Conservation (phyloP, 2,888 invertebrate genomes). For the Sabellastarte sp. region DNA sequence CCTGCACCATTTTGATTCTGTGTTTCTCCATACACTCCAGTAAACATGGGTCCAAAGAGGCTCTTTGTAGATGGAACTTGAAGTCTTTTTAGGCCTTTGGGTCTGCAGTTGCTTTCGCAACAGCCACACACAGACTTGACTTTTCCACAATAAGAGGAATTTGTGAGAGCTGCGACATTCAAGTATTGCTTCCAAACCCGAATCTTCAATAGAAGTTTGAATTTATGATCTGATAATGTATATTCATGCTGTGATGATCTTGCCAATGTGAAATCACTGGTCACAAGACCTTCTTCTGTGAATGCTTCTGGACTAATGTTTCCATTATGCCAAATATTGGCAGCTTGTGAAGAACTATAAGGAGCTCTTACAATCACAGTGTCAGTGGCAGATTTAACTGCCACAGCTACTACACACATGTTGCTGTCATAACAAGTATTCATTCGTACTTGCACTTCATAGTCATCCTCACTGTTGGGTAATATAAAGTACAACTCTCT, state of each 20-base stretch:
- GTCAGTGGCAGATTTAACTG: neutral
- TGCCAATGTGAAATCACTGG: neutral
- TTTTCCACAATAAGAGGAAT: neutral
- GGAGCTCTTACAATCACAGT: neutral
- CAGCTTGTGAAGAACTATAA: neutral
- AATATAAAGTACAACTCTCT: neutral
- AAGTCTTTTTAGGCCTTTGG: no score
- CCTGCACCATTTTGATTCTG: neutral
- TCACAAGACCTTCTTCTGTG: neutral
- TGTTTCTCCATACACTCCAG: conserved; percentile 15
- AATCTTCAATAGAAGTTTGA: no score
- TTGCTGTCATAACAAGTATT: neutral
- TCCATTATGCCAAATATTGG: neutral
- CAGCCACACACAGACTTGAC: neutral
- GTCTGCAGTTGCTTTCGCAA: neutral
- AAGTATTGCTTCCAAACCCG: neutral
- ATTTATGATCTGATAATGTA: no score
- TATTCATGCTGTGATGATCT: neutral
- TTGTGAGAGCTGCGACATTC: neutral
- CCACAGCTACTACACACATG: neutral
- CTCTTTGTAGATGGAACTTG: neutral
- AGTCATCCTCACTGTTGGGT: neutral
- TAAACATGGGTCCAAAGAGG: conserved; percentile 10
- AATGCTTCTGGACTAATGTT: neutral
- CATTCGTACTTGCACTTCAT: neutral